Base-by-base conservation (phyloP, 2,888 invertebrate species). In the Dendrolimus houi region DNA sequence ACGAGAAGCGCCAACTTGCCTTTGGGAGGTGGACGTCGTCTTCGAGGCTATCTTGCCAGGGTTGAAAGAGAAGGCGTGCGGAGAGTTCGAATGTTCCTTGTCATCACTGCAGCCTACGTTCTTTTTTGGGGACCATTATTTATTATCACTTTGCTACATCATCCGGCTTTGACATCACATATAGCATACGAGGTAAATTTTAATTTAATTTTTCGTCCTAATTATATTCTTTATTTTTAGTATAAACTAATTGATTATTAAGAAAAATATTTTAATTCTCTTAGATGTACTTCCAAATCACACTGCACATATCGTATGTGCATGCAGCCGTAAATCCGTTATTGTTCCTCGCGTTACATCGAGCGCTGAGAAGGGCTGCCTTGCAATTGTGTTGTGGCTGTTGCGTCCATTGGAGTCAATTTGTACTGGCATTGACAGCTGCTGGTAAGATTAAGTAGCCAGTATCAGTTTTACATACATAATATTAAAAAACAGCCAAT, bases 71-170 rank as follows among this genome's bases (percentile, higher is more conserved):
- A 96, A 74, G 96, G 96, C 0, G 95, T 96, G 56, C 94, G 95
- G 67, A 91, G 96, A 59, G 96, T 96, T 57, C 94, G 96, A 82
- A 96, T 96, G 95, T 96, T 96, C 84, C 92, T 96, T 61, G 95
- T 96, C 70, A 95, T 96, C 75, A 96, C 95, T 0, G 94, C 95
- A 0, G 96, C 96, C 41, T 97, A 97, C 82, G 93, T 96, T 54
- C 91, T 97, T 57, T 97, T 97, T 87, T 97, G 97, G 97, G 96
- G 97, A 62, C 97, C 97, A 12, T 89, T 97, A 63, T 97, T 97
- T 86, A 93, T 97, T 67, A 95, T 97, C 68, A 97, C 96, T 2
- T 88, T 97, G 62, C 92, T 95, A 57, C 94, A 95, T 77, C 95
- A 95, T 75, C 95, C 95, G 6, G 88, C 94, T 55, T 90, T 95